Evolutionary conservation across 2,888 invertebrate species (phyloP), one percentile per base, ranked within the genome.

Genomic region (Chrysomela aeneicollis): DNA sequence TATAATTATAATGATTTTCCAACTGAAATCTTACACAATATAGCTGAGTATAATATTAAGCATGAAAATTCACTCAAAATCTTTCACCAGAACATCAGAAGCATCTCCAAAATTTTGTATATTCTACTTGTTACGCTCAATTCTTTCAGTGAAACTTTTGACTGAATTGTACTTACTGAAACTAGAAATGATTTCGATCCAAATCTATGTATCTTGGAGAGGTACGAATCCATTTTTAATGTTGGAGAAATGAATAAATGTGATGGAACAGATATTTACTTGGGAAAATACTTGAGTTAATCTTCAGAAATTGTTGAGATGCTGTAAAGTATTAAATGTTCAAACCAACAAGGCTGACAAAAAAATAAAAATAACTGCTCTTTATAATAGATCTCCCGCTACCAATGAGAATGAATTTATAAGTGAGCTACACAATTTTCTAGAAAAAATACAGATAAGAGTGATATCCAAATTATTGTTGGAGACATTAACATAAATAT

Each of bases 61-160:
- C n/a, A 30, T 26, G n/a, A 30, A 18, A 52, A 30, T 52, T 10
- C 52, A 52, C 83, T 58, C 9, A 49, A 47, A 58, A 22, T 58
- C n/a, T 30, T 58, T 30, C 58, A 59, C 32, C 59, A 59, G 49
- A 59, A 50, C 15, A 59, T 59, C 10, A 32, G 35, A 59, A 59
- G 59, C 9, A 50, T 59, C 1, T 59, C 19, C 9, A 59, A 59
- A 50, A 59, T 50, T 49, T 12, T 59, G 35, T 30, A 50, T 50
- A 17, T 49, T 32, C 19, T 35, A 19, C 8, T 32, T 19, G 50
- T 47, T 12, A 59, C 50, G 5, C 59, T 59, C 1, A 59, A 21
- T 59, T 22, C 18, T 10, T 59, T 59, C 18, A 21, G 15, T 17
- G 35, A 32, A 26, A n/a, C 18, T 26, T 59, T 59, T 19, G 59